Conservation (phyloP, 2,888 invertebrate genomes). For the Calameuta filiformis region DNA sequence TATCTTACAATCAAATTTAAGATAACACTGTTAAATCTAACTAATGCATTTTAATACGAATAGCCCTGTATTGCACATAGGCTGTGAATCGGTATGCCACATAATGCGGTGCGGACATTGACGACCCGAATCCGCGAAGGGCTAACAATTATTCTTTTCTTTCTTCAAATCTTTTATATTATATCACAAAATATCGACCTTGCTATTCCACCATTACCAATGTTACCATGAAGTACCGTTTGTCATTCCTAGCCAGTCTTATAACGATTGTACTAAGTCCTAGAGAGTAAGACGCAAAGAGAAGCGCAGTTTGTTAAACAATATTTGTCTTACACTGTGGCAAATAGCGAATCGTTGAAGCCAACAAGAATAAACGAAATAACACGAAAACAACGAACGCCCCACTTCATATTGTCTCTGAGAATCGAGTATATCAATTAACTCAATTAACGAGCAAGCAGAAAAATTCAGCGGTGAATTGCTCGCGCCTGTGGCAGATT, state of each 20-base stretch:
- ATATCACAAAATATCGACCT: background rate
- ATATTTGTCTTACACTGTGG: background rate
- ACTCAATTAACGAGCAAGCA: background rate
- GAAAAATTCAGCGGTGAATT: background rate
- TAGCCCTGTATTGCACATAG: background rate
- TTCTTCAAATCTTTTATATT: background rate
- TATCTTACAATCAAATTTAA: background rate
- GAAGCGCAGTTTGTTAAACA: background rate
- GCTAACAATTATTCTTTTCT: background rate
- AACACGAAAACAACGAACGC: background rate
- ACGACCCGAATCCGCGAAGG: background rate
- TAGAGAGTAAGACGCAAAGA: background rate
- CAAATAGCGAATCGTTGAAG: background rate
- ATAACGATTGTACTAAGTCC: background rate
- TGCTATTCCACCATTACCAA: background rate
- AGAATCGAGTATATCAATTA: background rate
- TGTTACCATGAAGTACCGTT: background rate
- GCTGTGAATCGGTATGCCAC: background rate
- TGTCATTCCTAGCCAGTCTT: background rate
- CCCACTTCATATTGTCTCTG: background rate
- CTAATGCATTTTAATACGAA: background rate
- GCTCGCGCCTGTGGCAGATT: background rate
- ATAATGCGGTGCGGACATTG: background rate
- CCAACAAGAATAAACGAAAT: background rate
- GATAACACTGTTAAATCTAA: background rate